These are phyloP conservation scores for Catostylus mosaicus DNA, from an alignment of 30 jellyfish, hydroid and myxozoan species.

Conservation along the genomic window DNA sequence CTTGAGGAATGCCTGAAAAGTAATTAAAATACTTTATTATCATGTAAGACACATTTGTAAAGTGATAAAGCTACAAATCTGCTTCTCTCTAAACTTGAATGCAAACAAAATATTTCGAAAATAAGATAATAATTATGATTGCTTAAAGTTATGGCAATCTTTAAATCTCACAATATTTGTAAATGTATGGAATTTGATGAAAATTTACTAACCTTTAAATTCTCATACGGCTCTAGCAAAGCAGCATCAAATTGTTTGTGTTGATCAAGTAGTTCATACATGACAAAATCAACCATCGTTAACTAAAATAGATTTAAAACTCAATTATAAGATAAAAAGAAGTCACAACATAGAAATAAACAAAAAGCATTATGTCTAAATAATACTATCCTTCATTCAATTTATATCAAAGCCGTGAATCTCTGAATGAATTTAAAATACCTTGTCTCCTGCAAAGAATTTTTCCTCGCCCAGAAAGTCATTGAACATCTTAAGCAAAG, in stretches of 20 bases:
- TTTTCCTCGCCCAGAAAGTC: constrained; percentile 69
- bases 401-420: not conserved
- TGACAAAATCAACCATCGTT: constrained; percentile 80
- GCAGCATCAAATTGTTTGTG: constrained; percentile 59
- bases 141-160: too few species aligned
- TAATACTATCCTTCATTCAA: too few species aligned
- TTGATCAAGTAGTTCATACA: constrained; percentile 89
- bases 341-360: not conserved
- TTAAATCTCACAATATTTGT: too few species aligned
- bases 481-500: constrained; percentile 29
- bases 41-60: too few species aligned
- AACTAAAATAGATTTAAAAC: constrained; percentile 18
- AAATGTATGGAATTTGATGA: too few species aligned
- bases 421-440: not conserved
- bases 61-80: too few species aligned
- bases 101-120: too few species aligned
- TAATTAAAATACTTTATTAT: not conserved
- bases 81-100: too few species aligned
- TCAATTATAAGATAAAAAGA: not conserved
- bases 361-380: too few species aligned
- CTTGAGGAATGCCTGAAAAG: constrained; percentile 77
- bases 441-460: constrained; percentile 88
- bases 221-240: constrained; percentile 58
- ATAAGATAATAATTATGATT: too few species aligned
- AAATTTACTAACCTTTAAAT: constrained; percentile 58